Evolutionary conservation across 2,797 vertebrate genomes (phyloP).

Genomic region (Chaunax sp.): DNA sequence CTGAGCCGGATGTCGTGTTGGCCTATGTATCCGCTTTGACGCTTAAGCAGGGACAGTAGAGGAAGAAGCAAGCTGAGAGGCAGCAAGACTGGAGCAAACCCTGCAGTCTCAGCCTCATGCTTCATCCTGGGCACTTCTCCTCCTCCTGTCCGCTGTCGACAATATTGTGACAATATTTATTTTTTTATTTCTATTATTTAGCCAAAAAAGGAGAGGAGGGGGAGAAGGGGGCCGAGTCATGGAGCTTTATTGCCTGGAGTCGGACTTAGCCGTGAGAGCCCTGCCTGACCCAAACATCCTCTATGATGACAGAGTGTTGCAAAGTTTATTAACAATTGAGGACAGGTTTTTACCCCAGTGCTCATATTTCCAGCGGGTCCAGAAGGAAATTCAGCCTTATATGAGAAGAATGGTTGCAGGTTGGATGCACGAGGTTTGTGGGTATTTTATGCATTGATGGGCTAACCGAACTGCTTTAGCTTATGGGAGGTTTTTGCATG

Average conservation of each 20-base stretch:
- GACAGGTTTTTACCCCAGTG: conserved; percentile 92
- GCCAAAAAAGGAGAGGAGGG: conserved; percentile 33
- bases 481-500: conserved; percentile 26
- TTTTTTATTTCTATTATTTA: conserved; percentile 38
- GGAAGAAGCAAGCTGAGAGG: conserved; percentile 65
- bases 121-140: conserved; percentile 73
- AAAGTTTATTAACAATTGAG: conserved; percentile 91
- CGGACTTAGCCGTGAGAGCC: conserved; percentile 87
- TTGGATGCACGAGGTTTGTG: conserved; percentile 98
- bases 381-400: conserved; percentile 94
- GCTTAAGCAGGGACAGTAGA: conserved; percentile 9
- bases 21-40: conserved; percentile 3
- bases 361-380: conserved; percentile 93
- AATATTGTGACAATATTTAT: conserved; percentile 69
- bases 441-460: conserved; percentile 44
- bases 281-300: conserved; percentile 90
- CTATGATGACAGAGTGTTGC: conserved; percentile 91
- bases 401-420: conserved; percentile 95
- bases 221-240: conserved; percentile 69
- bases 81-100: conserved; percentile 75
- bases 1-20: neutral
- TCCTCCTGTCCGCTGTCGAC: conserved; percentile 57
- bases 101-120: conserved; percentile 79
- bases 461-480: conserved; percentile 49
- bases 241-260: conserved; percentile 87